A percentile compares a stretch with the other conserved stretches of the same genome.
phyloP scores from a whole-genome alignment of 2,888 invertebrate genomes.

The Morpho achilles region DNA sequence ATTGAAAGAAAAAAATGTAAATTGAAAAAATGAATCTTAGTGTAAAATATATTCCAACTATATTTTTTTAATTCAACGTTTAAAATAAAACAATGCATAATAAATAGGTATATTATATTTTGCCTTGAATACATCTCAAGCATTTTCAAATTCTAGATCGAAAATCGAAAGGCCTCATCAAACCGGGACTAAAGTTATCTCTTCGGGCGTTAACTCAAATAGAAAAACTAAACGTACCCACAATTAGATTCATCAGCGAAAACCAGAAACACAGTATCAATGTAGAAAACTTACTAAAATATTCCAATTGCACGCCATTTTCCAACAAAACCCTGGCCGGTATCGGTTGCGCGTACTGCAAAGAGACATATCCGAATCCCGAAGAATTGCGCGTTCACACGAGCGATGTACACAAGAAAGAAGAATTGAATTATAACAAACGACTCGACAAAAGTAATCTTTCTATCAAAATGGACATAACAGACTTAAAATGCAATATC shows the following conservation, averaged over 20 bases:
- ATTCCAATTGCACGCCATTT: constrained; percentile 66
- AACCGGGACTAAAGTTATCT: constrained; percentile 40
- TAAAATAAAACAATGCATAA: no score
- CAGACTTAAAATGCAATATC: constrained; percentile 51
- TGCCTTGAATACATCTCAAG: neutral
- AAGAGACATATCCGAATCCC: constrained; percentile 41
- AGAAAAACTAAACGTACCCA: constrained; percentile 35
- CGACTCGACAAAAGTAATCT: constrained; percentile 54
- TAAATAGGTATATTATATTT: no score
- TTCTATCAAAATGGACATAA: constrained; percentile 64
- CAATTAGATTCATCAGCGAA: constrained; percentile 39
- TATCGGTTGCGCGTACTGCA: constrained; percentile 59
- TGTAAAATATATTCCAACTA: no score
- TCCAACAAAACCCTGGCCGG: constrained; percentile 57
- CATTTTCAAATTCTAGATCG: constrained; percentile 24
- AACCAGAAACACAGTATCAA: constrained; percentile 52
- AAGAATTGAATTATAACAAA: constrained; percentile 43
- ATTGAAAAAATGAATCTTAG: no score
- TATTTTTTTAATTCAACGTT: no score
- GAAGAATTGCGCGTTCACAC: constrained; percentile 44
- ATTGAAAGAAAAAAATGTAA: no score
- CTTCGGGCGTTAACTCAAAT: constrained; percentile 40
- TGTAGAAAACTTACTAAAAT: constrained; percentile 52
- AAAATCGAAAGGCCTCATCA: constrained; percentile 31
- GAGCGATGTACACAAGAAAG: constrained; percentile 37